phyloP scores from a whole-genome alignment of 2,797 vertebrate genomes.

The Argya squamiceps region DNA sequence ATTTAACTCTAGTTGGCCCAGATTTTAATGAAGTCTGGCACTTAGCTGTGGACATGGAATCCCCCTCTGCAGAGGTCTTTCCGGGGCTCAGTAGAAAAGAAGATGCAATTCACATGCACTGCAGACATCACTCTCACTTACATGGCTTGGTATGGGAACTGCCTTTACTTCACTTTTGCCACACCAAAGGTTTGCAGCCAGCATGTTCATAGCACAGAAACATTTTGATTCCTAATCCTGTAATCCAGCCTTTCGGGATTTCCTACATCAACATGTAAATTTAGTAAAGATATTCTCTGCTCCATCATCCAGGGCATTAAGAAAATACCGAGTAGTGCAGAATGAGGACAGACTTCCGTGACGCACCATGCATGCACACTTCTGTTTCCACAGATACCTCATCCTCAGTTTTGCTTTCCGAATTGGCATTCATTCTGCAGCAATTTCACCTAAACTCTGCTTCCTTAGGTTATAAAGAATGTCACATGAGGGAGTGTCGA shows the following conservation, averaged over 20 bases:
- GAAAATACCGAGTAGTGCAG: neutral
- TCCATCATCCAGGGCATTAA: neutral
- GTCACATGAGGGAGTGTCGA: neutral
- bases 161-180: neutral
- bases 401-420: neutral
- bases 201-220: neutral
- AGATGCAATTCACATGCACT: neutral
- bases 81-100: neutral
- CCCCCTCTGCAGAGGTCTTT: neutral
- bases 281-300: neutral
- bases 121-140: neutral
- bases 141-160: neutral
- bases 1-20: neutral
- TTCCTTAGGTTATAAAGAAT: constrained; percentile 26
- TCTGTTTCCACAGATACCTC: neutral
- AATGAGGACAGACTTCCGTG: neutral
- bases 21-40: neutral
- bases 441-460: constrained; percentile 14
- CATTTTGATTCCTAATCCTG: neutral
- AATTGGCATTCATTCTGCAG: constrained; percentile 8
- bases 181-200: neutral
- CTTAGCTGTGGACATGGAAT: neutral
- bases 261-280: neutral
- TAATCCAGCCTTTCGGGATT: neutral
- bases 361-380: neutral